These are phyloP conservation scores for Hyposmocoma kahamanoa DNA, from an alignment of 1,140 invertebrate genomes.

Conservation along the genomic window DNA sequence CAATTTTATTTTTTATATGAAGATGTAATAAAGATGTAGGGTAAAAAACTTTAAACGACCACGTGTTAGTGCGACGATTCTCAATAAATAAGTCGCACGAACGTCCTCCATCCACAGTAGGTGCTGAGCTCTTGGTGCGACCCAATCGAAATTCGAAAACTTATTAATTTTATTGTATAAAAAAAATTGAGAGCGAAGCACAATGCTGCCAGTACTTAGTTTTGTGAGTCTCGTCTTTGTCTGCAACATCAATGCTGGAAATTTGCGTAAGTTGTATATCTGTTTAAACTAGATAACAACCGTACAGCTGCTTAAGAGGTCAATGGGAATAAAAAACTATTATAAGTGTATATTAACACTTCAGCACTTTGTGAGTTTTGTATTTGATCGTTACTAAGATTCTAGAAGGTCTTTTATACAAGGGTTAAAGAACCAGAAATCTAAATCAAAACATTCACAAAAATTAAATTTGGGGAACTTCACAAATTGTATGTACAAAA, in stretches of 20 bases:
- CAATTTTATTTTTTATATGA: too few relatives aligned
- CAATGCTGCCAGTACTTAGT: constrained; percentile 23
- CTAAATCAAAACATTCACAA: neutral
- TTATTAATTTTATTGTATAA: neutral
- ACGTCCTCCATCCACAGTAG: constrained; percentile 26
- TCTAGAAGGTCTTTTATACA: neutral
- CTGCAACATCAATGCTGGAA: constrained; percentile 16
- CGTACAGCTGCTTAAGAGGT: neutral
- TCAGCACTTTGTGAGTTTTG: neutral
- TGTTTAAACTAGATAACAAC: neutral
- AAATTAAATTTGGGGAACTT: too few relatives aligned
- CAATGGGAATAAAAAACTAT: neutral
- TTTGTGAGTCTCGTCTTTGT: constrained; percentile 24
- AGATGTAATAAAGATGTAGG: too few relatives aligned
- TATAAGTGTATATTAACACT: neutral
- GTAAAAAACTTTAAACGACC: too few relatives aligned
- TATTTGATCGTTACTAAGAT: neutral
- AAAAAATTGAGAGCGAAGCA: constrained; percentile 2
- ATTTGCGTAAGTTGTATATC: constrained; percentile 45
- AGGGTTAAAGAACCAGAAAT: neutral
- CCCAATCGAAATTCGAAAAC: neutral
- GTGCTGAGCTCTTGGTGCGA: constrained; percentile 27
- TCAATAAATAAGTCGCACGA: constrained; percentile 39
- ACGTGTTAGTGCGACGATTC: neutral
- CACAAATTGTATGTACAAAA: too few relatives aligned